Base-by-base conservation (phyloP, 2,797 vertebrate genomes). In the Pteronotus mesoamericanus region DNA sequence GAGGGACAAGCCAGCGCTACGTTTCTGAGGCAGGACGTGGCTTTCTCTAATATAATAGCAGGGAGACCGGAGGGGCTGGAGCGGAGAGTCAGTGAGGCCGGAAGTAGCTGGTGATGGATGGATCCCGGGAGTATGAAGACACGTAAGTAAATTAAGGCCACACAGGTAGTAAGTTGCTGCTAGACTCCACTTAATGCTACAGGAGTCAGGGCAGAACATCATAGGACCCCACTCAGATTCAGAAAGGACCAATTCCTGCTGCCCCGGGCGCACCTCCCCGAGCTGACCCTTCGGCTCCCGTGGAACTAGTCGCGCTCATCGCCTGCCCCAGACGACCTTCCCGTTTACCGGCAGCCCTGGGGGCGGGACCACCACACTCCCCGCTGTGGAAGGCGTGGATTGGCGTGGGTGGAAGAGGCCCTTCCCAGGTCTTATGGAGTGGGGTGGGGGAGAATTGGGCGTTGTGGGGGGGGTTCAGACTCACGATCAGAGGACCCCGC, bases 401-500 rank as follows among this genome's bases (percentile, higher is more conserved):
- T 44, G 19, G 34, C 14, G 37, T 9, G 42, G 11, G 11, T 24
- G 14, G 4, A 51, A 14, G 39, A 1, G 4, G 9, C 82, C 83
- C 26, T 48, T 18, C 37, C 77, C 18, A 0, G 18, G 24, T 51
- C 42, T 69, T 2, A 75, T 46, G 44, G 64, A 51, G 37, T 21
- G 1, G 6, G 22, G 39, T 21, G 21, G 18, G 2, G n/a, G 29
- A 68, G 42, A 93, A 39, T 0, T 5, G 29, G 15, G 34, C 22
- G 3, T 0, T 16, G 0, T 34, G 0, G 0, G 6, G 37, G 24
- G 46, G 37, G 0, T 3, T 1, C 18, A 12, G 9, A 96, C 92
- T 96, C 92, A 97, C 96, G 1, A 21, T 77, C 66, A 1, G 69
- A 32, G 0, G 37, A 32, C 55, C 4, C 86, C 0, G 4, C 32